A percentile compares a stretch with the other conserved stretches of the same genome.
Conservation (phyloP, 2,113 vertebrate species). For the Poecile atricapillus region DNA sequence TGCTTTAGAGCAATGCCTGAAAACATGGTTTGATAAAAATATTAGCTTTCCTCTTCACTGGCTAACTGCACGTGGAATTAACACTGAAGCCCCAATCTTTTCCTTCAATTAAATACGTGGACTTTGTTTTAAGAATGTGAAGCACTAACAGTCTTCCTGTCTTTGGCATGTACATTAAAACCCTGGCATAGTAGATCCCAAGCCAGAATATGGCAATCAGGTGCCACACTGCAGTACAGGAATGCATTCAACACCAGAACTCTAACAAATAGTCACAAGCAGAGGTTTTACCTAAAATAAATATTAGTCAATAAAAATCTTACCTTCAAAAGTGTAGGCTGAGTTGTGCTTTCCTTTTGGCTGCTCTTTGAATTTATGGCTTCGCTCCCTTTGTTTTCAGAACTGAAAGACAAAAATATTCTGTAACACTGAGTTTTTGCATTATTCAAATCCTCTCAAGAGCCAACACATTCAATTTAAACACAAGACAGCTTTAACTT, state of each 20-base stretch:
- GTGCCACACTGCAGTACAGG: neutral
- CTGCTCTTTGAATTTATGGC: conserved; percentile 40
- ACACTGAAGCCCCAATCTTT: neutral
- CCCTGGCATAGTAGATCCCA: neutral
- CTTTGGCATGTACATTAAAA: neutral
- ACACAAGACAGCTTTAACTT: neutral
- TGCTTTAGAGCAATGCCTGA: neutral
- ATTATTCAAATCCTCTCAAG: neutral
- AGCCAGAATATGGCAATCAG: neutral
- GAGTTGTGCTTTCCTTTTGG: conserved; percentile 68
- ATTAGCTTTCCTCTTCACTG: neutral
- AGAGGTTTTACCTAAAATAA: neutral
- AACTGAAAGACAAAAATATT: conserved; percentile 73
- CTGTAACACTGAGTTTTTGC: neutral
- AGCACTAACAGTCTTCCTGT: neutral
- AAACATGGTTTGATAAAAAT: neutral
- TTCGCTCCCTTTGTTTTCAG: conserved; percentile 72
- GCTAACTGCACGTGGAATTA: neutral
- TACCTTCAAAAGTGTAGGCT: conserved; percentile 72
- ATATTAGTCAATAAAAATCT: conserved; percentile 15
- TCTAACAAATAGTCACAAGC: neutral
- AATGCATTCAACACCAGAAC: neutral
- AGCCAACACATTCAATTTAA: neutral
- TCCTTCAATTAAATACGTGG: rapidly evolving
- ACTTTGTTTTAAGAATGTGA: neutral